Conservation (phyloP, 2,113 vertebrate species). For the Ranitomeya imitator region DNA sequence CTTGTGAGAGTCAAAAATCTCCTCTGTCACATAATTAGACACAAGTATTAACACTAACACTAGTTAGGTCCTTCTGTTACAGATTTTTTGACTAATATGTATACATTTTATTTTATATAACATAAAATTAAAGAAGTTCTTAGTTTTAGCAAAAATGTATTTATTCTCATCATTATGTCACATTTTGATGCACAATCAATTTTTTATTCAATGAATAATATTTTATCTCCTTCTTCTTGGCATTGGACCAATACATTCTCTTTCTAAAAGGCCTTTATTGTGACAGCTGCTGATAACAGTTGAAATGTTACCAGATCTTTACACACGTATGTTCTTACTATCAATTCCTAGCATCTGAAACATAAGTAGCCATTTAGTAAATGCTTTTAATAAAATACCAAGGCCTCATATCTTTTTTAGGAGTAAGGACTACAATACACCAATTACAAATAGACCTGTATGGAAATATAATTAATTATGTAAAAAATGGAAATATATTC, state of each 20-base stretch:
- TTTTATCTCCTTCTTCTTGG: not conserved
- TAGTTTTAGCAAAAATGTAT: not conserved
- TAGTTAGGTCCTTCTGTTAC: not conserved
- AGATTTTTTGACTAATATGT: not conserved
- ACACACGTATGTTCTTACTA: not conserved
- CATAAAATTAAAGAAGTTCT: not conserved
- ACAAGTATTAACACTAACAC: too few relatives aligned
- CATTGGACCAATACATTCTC: not conserved
- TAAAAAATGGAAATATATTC: conserved; percentile 38
- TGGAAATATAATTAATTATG: not conserved
- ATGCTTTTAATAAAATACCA: not conserved
- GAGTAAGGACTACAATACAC: not conserved
- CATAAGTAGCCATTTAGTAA: not conserved
- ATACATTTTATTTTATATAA: not conserved
- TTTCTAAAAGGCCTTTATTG: conserved; percentile 7
- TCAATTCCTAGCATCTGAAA: not conserved
- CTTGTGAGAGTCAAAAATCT: not conserved
- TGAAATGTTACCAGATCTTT: not conserved
- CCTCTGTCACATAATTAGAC: not conserved
- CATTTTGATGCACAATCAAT: not conserved
- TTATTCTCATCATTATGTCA: not conserved
- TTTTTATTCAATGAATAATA: not conserved
- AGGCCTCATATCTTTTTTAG: not conserved
- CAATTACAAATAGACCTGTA: not conserved
- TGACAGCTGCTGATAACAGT: not conserved